Evolutionary conservation across 2,113 vertebrate genomes (phyloP).

Genomic region (Gyps fulvus): DNA sequence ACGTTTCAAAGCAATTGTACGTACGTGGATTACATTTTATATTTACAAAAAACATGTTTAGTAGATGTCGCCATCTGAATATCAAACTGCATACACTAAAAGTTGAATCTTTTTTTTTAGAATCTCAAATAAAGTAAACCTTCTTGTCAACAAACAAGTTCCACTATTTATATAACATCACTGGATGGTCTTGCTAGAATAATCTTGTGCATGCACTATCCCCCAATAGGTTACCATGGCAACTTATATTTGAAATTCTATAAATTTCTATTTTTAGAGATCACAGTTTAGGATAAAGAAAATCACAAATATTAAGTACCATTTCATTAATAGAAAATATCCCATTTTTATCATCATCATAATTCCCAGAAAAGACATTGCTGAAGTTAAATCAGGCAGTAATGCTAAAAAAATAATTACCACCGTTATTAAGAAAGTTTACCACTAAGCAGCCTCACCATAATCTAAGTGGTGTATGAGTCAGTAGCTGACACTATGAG

Average conservation of each 20-base stretch:
- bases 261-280: slow-evolving; percentile 74
- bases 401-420: background rate
- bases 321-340: slow-evolving; percentile 17
- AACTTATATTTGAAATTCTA: slow-evolving; percentile 75
- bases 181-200: slow-evolving; percentile 53
- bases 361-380: background rate
- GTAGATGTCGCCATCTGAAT: background rate
- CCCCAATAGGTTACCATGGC: slow-evolving; percentile 75
- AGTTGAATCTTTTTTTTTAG: background rate
- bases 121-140: background rate
- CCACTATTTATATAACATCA: slow-evolving; percentile 63
- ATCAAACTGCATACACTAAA: background rate
- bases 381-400: background rate
- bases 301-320: slow-evolving; percentile 33
- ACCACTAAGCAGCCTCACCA: background rate
- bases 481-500: background rate
- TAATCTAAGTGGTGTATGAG: background rate
- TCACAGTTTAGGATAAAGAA: slow-evolving; percentile 58
- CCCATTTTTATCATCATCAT: background rate
- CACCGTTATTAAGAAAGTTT: slow-evolving; percentile 15
- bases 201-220: slow-evolving; percentile 61
- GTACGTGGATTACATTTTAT: background rate
- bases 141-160: slow-evolving; percentile 19
- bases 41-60: background rate
- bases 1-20: background rate